These are phyloP conservation scores for Machaerirhynchus nigripectus DNA, from an alignment of 2,113 vertebrate genomes.

Conservation along the genomic window DNA sequence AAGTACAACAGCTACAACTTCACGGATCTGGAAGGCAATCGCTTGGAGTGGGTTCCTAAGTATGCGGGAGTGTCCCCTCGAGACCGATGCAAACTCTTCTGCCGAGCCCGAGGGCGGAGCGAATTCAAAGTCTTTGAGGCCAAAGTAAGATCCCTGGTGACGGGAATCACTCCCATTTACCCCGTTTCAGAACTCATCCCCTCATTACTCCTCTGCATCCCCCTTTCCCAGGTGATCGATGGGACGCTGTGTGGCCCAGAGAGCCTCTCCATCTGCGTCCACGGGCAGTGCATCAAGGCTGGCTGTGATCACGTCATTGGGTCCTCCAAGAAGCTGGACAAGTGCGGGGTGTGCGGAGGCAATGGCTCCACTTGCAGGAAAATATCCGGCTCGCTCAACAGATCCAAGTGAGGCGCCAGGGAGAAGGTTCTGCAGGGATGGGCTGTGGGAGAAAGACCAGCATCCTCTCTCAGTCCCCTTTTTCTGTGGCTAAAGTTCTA, in stretches of 20 bases:
- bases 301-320: slow-evolving; percentile 92
- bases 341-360: slow-evolving; percentile 91
- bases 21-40: slow-evolving; percentile 81
- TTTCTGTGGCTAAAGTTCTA: background rate
- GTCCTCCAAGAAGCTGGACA: slow-evolving; percentile 91
- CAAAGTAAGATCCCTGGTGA: slow-evolving; percentile 77
- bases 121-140: slow-evolving; percentile 96
- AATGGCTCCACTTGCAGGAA: slow-evolving; percentile 87
- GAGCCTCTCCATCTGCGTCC: slow-evolving; percentile 91
- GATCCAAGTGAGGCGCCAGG: slow-evolving; percentile 75
- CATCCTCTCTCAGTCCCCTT: background rate
- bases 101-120: slow-evolving; percentile 84
- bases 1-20: slow-evolving; percentile 87
- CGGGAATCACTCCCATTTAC: background rate
- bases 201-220: background rate
- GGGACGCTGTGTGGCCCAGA: slow-evolving; percentile 93
- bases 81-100: slow-evolving; percentile 94
- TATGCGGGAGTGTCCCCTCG: slow-evolving; percentile 89
- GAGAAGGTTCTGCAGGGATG: background rate
- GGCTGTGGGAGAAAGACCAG: background rate
- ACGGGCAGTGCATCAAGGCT: slow-evolving; percentile 94
- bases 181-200: background rate
- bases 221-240: slow-evolving; percentile 82
- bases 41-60: slow-evolving; percentile 92
- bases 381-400: slow-evolving; percentile 86